Evolutionary conservation across 2,113 vertebrate species (phyloP), one percentile per base, ranked within the genome.

Genomic region (Arizona elegans): DNA sequence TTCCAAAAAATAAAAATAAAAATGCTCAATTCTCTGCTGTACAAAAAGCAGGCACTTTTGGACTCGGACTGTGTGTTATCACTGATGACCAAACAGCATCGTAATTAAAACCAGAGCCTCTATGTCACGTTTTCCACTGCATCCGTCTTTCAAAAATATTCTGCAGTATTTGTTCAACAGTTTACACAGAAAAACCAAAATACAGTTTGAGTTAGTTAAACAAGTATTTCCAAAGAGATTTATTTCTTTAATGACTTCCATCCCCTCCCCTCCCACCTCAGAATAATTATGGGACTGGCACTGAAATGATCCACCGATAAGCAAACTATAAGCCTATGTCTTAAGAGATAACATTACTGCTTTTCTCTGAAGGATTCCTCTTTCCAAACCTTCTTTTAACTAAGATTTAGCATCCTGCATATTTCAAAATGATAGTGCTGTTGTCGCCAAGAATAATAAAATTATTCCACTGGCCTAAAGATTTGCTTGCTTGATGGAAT

Each of bases 51-150:
- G 50, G 29, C 0, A 75, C 29, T 91, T 75, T 75, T n/a, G 21
- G 38, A 93, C 13, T 92, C 70, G 81, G 88, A 87, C 7, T 93
- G 81, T 26, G 91, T 56, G 6, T 33, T 54, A 11, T 38, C 53
- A 13, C n/a, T 38, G 10, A 38, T 24, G 58, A 62, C 23, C 93
- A 62, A 53, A 86, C 59, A 52, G 89, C 47, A 50, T 2, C 33
- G 88, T 94, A 58, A 1, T 58, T 1, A 92, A 55, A 17, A 0
- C 86, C 26, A 8, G 95, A 94, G 93, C 95, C 95, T 92, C 1
- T 95, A 91, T 94, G 95, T 93, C 94, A 11, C 2, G 50, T 93
- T 94, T 96, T 96, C 96, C 95, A 97, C 96, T 96, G 95, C 96
- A 97, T 97, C 94, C 95, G 95, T 95, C 91, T 95, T 92, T 96